A percentile compares a stretch with the other conserved stretches of the same genome.
Evolutionary conservation across 2,113 vertebrate species (phyloP).

Genomic region (Platycercus adscitus): DNA sequence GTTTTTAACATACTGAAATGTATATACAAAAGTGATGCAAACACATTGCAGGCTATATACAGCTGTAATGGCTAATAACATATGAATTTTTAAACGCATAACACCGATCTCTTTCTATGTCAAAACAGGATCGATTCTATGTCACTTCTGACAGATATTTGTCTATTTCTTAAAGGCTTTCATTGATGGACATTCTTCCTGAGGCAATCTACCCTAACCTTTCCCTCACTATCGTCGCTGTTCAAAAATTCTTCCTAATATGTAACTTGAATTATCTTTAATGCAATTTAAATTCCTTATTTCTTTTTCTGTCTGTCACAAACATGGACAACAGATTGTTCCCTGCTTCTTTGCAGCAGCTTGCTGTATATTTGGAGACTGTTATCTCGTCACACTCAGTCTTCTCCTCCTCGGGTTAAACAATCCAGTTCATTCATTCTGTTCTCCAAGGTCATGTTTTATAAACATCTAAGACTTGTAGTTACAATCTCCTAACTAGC

Average conservation of each 20-base stretch:
- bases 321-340: not conserved
- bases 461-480: constrained; percentile 36
- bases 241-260: constrained; percentile 17
- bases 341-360: not conserved
- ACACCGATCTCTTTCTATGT: constrained; percentile 6
- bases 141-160: constrained; percentile 33
- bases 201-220: not conserved
- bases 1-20: not conserved
- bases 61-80: constrained; percentile 11
- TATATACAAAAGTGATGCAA: not conserved
- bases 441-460: constrained; percentile 19
- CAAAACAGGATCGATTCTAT: constrained; percentile 32
- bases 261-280: constrained; percentile 2
- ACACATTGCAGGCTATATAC: not conserved
- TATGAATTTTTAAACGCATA: not conserved
- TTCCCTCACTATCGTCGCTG: not conserved
- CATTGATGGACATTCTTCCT: not conserved
- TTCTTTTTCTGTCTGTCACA: constrained; percentile 15
- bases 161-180: constrained; percentile 37
- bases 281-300: not conserved
- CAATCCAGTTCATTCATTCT: not conserved
- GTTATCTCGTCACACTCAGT: constrained; percentile 43
- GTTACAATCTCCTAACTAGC: not conserved
- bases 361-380: constrained; percentile 10
- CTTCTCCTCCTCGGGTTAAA: not conserved